Evolutionary conservation across 1,140 invertebrate genomes (phyloP).

Genomic region (Drosophila takahashii): DNA sequence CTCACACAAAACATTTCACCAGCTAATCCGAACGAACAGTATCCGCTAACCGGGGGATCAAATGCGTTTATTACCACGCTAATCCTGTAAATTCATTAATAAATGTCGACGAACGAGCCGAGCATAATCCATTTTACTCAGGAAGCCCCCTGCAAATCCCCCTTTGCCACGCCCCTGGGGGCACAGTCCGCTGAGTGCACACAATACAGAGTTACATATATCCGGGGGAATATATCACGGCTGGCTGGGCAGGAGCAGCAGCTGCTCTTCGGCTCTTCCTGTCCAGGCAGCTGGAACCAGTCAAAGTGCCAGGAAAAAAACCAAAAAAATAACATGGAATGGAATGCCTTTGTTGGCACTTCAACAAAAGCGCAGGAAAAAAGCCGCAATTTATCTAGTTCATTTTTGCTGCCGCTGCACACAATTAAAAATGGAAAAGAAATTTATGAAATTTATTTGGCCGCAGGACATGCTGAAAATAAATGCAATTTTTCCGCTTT

Average conservation of each 20-base stretch:
- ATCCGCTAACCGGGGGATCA: constrained; percentile 26
- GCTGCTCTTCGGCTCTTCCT: constrained; percentile 41
- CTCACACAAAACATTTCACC: constrained; percentile 32
- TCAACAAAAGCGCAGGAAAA: constrained; percentile 48
- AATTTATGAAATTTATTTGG: constrained; percentile 32
- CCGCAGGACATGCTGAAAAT: constrained; percentile 10
- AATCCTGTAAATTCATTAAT: constrained; percentile 78
- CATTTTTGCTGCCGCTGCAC: constrained; percentile 47
- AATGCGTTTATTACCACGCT: constrained; percentile 72
- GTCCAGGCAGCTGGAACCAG: constrained; percentile 48
- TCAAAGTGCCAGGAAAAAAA: constrained; percentile 45
- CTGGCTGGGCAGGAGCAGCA: constrained; percentile 64
- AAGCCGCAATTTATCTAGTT: constrained; percentile 71
- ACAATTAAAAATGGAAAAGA: constrained; percentile 46
- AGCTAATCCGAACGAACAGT: constrained; percentile 46
- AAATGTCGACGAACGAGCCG: constrained; percentile 66
- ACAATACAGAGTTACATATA: constrained; percentile 63
- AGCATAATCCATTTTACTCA: constrained; percentile 75
- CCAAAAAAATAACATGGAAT: constrained; percentile 64
- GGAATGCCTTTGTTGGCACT: constrained; percentile 69
- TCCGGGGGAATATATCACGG: constrained; percentile 64
- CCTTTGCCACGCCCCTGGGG: background rate
- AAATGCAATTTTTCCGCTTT: constrained; percentile 60
- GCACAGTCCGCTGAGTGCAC: constrained; percentile 62
- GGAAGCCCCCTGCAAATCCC: constrained; percentile 2